These are phyloP conservation scores for Nematolebias whitei DNA, from an alignment of 2,113 vertebrate genomes.

Conservation along the genomic window DNA sequence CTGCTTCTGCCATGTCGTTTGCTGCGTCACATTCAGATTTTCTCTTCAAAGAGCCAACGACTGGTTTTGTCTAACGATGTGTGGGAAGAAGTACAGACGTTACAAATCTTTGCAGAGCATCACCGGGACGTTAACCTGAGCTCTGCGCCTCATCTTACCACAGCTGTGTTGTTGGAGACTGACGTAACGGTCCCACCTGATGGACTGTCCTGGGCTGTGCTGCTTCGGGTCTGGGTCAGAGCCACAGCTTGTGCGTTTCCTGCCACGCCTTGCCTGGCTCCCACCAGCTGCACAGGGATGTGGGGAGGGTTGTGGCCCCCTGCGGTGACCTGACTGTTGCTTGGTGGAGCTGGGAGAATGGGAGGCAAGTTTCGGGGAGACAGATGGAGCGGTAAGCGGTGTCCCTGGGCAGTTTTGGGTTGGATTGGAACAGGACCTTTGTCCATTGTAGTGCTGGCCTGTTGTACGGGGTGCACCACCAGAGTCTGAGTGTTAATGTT, in stretches of 20 bases:
- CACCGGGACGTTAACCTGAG: slow-evolving; percentile 47
- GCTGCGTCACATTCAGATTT: slow-evolving; percentile 79
- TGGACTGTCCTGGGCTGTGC: slow-evolving; percentile 59
- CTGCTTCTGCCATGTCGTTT: slow-evolving; percentile 67
- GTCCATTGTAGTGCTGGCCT: slow-evolving; percentile 72
- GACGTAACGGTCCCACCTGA: slow-evolving; percentile 35
- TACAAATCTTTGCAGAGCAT: background rate
- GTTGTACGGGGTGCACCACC: slow-evolving; percentile 93
- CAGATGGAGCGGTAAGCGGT: slow-evolving; percentile 78
- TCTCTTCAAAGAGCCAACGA: slow-evolving; percentile 76
- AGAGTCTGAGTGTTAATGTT: slow-evolving; percentile 88
- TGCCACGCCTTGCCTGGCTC: slow-evolving; percentile 87
- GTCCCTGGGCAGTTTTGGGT: slow-evolving; percentile 84
- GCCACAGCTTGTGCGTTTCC: slow-evolving; percentile 89
- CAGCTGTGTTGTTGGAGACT: slow-evolving; percentile 36
- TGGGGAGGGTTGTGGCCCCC: slow-evolving; percentile 83
- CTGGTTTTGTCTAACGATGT: slow-evolving; percentile 68
- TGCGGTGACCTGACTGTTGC: slow-evolving; percentile 71
- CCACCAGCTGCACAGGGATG: slow-evolving; percentile 94
- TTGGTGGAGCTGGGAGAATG: slow-evolving; percentile 82
- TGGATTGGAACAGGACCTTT: slow-evolving; percentile 90
- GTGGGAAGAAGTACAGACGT: background rate
- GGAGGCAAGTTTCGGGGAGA: slow-evolving; percentile 78
- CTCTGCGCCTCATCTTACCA: slow-evolving; percentile 57
- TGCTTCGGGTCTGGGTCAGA: slow-evolving; percentile 82